Evolutionary conservation across 2,888 invertebrate genomes (phyloP), one percentile per base, ranked within the genome.

Genomic region (Julus scanicus): DNA sequence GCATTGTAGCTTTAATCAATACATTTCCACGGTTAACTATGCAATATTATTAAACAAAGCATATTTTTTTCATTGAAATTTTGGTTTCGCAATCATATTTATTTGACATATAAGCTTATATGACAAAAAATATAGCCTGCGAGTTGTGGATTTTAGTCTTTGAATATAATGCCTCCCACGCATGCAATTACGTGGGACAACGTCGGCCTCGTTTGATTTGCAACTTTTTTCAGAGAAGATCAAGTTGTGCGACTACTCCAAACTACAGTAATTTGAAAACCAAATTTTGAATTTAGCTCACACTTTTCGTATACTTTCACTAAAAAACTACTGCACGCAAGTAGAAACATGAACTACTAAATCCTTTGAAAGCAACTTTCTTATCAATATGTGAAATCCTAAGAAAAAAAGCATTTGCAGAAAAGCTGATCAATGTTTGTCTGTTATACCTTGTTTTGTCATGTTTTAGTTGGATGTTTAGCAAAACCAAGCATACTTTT

Each of bases 201-300:
- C 63, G 13, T 39, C n/a, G 15, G 37, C 37, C 13, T 37, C 80
- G 80, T 37, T 80, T 80, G 29, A 15, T 3, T 80, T 29, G 37
- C 11, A 80, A 80, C 37, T 80, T 80, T 80, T 80, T 80, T 39
- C 37, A 13, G 37, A 80, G 37, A 37, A 37, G 37, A 80, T 6
- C 80, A 37, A 80, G 80, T 80, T 80, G 37, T 80, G 80, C 80
- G 8, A 39, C 80, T 80, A 37, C 80, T 15, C 80, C 15, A 80
- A 80, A 9, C 80, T 80, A 13, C 49, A 29, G 29, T 29, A 71
- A 80, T 80, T 37, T 15, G 3, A 80, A 80, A 80, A 9, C 80
- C 37, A 80, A 80, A 37, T 80, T 80, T 15, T 37, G 80, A 2
- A 80, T 71, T 20, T 71, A 9, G n/a, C 6, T 29, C 71, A 29